phyloP scores from a whole-genome alignment of 2,888 invertebrate species.

The Eupithecia exiguata region DNA sequence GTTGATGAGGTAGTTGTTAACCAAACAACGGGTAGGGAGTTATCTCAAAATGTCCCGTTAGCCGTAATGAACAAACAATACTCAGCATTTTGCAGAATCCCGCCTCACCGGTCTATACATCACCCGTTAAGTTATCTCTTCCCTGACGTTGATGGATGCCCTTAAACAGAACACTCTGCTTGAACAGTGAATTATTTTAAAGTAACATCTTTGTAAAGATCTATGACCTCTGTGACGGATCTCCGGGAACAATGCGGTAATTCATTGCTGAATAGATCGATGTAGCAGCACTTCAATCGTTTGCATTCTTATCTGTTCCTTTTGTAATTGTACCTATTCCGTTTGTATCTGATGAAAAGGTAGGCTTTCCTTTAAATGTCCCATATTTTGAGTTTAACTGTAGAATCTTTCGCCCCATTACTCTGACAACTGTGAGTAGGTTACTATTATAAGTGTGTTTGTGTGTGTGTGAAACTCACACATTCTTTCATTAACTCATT shows the following conservation, averaged over 20 bases:
- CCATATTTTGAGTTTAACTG: not conserved
- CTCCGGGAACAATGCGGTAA: constrained; percentile 10
- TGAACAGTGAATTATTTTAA: constrained; percentile 38
- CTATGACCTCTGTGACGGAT: constrained; percentile 26
- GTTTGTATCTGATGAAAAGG: not conserved
- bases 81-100: constrained; percentile 26
- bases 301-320: not conserved
- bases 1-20: not conserved
- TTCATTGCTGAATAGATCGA: constrained; percentile 1
- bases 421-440: too few relatives aligned
- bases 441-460: too few relatives aligned
- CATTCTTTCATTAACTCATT: too few relatives aligned
- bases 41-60: constrained; percentile 5
- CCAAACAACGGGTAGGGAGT: not conserved
- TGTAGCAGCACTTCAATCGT: not conserved
- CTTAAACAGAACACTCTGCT: constrained; percentile 49
- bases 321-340: not conserved
- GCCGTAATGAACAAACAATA: constrained; percentile 25
- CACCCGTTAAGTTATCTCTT: constrained; percentile 61
- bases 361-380: not conserved
- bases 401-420: too few relatives aligned
- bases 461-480: too few relatives aligned
- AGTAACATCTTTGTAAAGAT: constrained; percentile 37
- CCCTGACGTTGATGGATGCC: constrained; percentile 64
- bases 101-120: constrained; percentile 52